Evolutionary conservation across 2,113 vertebrate species (phyloP).

Genomic region (Menidia beryllina): DNA sequence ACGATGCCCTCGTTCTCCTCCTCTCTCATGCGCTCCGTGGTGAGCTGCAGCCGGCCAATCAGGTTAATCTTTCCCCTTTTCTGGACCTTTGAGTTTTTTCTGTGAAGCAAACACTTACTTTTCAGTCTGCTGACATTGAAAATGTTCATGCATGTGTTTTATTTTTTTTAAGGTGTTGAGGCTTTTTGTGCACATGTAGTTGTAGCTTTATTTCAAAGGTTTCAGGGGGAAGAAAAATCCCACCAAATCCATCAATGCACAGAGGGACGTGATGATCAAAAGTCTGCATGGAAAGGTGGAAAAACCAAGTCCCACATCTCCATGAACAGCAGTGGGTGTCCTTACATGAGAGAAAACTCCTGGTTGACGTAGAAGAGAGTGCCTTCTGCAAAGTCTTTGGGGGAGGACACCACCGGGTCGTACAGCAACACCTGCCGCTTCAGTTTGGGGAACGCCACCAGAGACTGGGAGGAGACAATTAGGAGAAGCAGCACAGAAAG

Average conservation of each 20-base stretch:
- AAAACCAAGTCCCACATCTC: too few relatives aligned
- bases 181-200: not conserved
- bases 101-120: conserved; percentile 60
- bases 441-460: conserved; percentile 99
- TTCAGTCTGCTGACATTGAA: too few relatives aligned
- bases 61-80: conserved; percentile 99
- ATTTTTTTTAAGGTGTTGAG: too few relatives aligned
- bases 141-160: too few relatives aligned
- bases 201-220: not conserved
- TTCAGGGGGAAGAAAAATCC: too few relatives aligned
- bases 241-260: not conserved
- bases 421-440: conserved; percentile 98
- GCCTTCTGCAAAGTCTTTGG: conserved; percentile 99
- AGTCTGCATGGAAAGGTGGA: not conserved
- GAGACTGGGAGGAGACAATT: conserved; percentile 82
- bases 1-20: conserved; percentile 99
- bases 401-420: conserved; percentile 95
- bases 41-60: conserved; percentile 97
- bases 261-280: not conserved
- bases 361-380: conserved; percentile 99
- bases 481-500: too few relatives aligned
- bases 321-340: too few relatives aligned
- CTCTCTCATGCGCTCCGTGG: conserved; percentile 98
- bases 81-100: conserved; percentile 99
- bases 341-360: conserved; percentile 99